phyloP scores from a whole-genome alignment of 2,113 vertebrate genomes.

The Oceanites oceanicus region DNA sequence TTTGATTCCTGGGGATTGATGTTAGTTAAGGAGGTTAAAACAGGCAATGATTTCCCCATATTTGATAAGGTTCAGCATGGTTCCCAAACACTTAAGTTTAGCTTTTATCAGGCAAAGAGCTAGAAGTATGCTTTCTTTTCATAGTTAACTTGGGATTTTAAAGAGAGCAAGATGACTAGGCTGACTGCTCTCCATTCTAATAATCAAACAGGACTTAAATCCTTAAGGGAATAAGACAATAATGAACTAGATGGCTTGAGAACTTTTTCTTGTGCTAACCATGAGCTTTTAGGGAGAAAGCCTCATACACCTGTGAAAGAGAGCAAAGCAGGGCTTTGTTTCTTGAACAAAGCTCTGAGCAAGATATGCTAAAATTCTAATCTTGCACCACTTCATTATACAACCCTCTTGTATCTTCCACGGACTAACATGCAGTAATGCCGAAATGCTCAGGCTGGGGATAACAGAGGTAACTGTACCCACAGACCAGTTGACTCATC shows the following conservation, averaged over 20 bases:
- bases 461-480: background rate
- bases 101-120: background rate
- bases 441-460: background rate
- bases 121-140: background rate
- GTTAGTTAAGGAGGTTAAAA: background rate
- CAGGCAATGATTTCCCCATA: background rate
- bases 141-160: background rate
- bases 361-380: background rate
- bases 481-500: background rate
- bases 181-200: background rate
- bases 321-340: background rate
- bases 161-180: background rate
- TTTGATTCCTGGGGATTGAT: background rate
- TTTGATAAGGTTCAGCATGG: background rate
- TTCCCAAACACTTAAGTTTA: background rate
- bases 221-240: background rate
- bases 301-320: background rate
- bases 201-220: background rate
- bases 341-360: background rate
- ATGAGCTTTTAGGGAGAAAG: background rate
- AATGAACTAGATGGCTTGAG: background rate
- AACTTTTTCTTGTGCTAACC: background rate
- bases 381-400: background rate
- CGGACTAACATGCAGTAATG: rapidly evolving
- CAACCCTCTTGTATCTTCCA: background rate